Base-by-base conservation (phyloP, 2,888 invertebrate genomes). In the Calameuta filiformis region DNA sequence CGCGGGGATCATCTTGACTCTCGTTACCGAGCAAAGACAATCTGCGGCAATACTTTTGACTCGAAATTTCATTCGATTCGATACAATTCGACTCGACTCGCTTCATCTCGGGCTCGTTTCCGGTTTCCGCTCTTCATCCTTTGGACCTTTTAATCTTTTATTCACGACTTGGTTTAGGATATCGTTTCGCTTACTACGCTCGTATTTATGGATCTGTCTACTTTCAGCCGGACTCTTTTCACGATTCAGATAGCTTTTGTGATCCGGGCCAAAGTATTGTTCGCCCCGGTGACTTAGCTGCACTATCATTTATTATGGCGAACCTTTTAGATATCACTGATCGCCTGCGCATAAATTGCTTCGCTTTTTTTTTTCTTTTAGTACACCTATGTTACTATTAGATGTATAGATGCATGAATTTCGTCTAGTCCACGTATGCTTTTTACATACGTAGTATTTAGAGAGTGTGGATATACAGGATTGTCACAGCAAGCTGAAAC, bases 271-370 rank as follows among this genome's bases (percentile, higher is more conserved):
- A 56, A 23, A 56, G 56, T 56, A 56, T 56, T 4, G 56, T 23
- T 56, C 56, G 56, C 9, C 23, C 23, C 56, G 23, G 56, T 56
- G 56, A 56, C 56, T 15, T 56, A 23, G 56, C 23, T 56, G 56
- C 56, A 56, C 56, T 56, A 1, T 56, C 6, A 56, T 56, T 23
- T 56, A 9, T 23, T 56, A 9, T 1, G 15, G 56, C 23, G 56
- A 56, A 56, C 9, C 23, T 56, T 23, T 56, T 56, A 56, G 23
- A 23, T 23, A 56, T 56, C 56, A 56, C 56, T 9, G 15, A 78
- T 73, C 81, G 82, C 82, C 84, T 84, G 81, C 79, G 79, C 82
- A 80, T 81, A 81, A 79, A 81, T 81, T 79, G 83, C 83, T 83
- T 83, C 76, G 82, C 83, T 81, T 83, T 75, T 75, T 35, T 35